These are phyloP conservation scores for Panopea generosa DNA, from an alignment of 2,888 invertebrate genomes.

Conservation along the genomic window DNA sequence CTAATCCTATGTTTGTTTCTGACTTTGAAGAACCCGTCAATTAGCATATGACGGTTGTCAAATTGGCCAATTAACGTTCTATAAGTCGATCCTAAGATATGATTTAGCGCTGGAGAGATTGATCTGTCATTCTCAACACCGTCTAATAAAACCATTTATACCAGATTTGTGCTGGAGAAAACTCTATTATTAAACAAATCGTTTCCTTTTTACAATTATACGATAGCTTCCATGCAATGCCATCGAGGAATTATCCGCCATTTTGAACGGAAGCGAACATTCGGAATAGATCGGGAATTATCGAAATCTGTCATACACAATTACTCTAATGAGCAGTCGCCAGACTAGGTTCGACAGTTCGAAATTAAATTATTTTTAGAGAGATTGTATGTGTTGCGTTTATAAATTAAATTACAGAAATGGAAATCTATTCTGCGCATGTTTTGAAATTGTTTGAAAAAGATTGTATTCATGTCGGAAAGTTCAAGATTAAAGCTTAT, in stretches of 20 bases:
- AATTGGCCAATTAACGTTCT: constrained; percentile 7
- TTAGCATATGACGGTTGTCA: constrained; percentile 3
- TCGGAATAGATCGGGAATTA: constrained; percentile 50
- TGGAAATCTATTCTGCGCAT: no score
- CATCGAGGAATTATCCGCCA: constrained; percentile 25
- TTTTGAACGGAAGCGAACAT: constrained; percentile 42
- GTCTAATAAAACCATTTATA: constrained; percentile 12
- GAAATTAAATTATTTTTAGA: constrained; percentile 6
- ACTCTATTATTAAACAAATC: constrained; percentile 60
- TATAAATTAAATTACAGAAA: no score
- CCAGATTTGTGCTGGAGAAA: constrained; percentile 11
- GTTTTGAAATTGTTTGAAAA: no score
- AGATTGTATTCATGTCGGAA: no score
- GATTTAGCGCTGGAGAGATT: constrained; percentile 1
- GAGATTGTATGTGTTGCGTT: no score
- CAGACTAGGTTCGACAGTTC: constrained; percentile 7
- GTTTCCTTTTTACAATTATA: constrained; percentile 39
- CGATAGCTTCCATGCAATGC: constrained; percentile 13
- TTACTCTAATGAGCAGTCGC: constrained; percentile 42
- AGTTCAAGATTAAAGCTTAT: no score
- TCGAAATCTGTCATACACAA: constrained; percentile 40
- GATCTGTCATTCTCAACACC: constrained; percentile 1
- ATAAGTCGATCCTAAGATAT: constrained; percentile 8
- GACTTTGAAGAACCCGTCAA: constrained; percentile 9
- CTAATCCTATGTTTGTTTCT: background rate